Evolutionary conservation across 2,113 vertebrate species (phyloP).

Genomic region (Astur gentilis): DNA sequence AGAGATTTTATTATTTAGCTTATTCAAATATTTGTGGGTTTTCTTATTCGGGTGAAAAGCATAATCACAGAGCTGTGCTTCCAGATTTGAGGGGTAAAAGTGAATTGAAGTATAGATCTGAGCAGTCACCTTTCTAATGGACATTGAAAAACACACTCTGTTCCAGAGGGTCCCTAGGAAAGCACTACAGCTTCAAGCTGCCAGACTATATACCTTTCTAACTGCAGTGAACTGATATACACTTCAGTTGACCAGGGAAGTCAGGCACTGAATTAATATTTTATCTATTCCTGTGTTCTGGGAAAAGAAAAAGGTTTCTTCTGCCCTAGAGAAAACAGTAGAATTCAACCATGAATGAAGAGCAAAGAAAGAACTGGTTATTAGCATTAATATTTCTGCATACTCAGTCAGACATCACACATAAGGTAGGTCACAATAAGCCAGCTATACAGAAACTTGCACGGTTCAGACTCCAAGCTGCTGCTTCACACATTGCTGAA

Average conservation of each 20-base stretch:
- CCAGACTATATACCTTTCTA: background rate
- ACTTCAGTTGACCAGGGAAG: background rate
- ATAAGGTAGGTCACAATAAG: background rate
- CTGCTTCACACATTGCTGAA: background rate
- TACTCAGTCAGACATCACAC: slow-evolving; percentile 28
- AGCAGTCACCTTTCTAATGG: background rate
- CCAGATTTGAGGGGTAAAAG: background rate
- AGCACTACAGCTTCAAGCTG: background rate
- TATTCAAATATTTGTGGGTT: background rate
- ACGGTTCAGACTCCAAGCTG: background rate
- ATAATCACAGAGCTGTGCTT: background rate
- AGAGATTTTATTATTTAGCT: background rate
- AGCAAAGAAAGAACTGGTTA: background rate
- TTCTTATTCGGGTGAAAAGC: background rate
- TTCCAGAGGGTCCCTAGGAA: background rate
- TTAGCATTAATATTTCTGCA: slow-evolving; percentile 65
- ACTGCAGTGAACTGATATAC: background rate
- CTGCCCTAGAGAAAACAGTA: slow-evolving; percentile 2
- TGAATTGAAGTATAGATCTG: background rate
- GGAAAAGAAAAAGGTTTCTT: slow-evolving; percentile 12
- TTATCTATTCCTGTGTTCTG: background rate
- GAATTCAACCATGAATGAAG: background rate
- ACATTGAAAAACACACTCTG: background rate
- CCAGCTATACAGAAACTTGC: background rate
- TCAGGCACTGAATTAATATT: slow-evolving; percentile 44